Evolutionary conservation across 2,888 invertebrate genomes (phyloP).

Genomic region (Rhagophthalmus giganteus): DNA sequence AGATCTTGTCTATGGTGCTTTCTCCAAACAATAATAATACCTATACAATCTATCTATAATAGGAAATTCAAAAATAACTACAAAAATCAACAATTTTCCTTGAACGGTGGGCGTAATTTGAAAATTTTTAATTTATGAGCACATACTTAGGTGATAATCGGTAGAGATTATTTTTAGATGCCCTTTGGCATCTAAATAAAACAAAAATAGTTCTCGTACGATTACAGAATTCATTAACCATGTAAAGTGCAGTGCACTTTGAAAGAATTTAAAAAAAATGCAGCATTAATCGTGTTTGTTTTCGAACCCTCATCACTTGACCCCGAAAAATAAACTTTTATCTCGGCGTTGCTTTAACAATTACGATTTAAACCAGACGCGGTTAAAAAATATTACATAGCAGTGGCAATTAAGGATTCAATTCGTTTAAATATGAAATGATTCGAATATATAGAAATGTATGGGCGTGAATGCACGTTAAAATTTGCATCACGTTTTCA

Average conservation of each 20-base stretch:
- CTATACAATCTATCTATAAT: too few relatives aligned
- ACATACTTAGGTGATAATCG: too few relatives aligned
- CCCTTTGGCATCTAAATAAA: too few relatives aligned
- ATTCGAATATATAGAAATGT: background rate
- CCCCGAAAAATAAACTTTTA: background rate
- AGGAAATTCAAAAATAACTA: too few relatives aligned
- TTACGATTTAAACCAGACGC: slow-evolving; percentile 2
- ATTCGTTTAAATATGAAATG: slow-evolving; percentile 2
- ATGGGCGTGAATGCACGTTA: background rate
- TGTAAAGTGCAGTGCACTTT: background rate
- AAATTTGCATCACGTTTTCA: slow-evolving; percentile 14
- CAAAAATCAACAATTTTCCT: too few relatives aligned
- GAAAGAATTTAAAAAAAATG: background rate
- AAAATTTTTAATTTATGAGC: too few relatives aligned
- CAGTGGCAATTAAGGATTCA: slow-evolving; percentile 1
- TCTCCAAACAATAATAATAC: too few relatives aligned
- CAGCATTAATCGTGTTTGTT: background rate
- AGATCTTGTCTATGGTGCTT: too few relatives aligned
- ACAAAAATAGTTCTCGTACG: too few relatives aligned
- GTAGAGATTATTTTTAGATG: too few relatives aligned
- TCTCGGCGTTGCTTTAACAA: background rate
- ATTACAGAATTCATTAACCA: too few relatives aligned
- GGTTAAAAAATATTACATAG: background rate
- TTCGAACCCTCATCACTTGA: background rate
- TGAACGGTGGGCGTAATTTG: too few relatives aligned